Conservation (phyloP, 2,113 vertebrate genomes). For the Thalassoma bifasciatum region DNA sequence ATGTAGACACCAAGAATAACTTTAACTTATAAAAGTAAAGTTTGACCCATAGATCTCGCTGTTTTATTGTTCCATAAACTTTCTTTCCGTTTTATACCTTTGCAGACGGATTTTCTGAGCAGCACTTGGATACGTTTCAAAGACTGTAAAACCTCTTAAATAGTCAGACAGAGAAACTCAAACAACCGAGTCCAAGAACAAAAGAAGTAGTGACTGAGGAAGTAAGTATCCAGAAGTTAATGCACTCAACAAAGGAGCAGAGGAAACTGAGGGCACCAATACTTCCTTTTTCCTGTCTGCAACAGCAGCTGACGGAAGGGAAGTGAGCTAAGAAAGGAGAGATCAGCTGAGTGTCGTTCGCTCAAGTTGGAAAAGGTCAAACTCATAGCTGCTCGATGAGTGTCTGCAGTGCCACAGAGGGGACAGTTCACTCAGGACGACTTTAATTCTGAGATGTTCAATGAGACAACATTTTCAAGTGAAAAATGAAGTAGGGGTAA, state of each 20-base stretch:
- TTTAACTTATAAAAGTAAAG: background rate
- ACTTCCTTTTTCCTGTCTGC: constrained; percentile 64
- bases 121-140: background rate
- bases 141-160: background rate
- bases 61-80: background rate
- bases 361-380: constrained; percentile 65
- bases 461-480: too few species aligned
- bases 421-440: too few species aligned
- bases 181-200: constrained; percentile 20
- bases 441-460: too few species aligned
- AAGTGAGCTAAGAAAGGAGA: constrained; percentile 47
- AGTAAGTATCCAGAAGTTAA: constrained; percentile 26
- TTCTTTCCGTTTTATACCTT: too few species aligned
- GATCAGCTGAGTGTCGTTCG: constrained; percentile 16
- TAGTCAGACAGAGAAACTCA: background rate
- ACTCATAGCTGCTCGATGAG: constrained; percentile 53
- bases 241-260: constrained; percentile 19
- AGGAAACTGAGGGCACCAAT: constrained; percentile 54
- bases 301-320: constrained; percentile 30
- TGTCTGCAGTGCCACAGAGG: background rate
- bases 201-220: constrained; percentile 38
- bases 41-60: background rate
- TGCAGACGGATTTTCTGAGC: too few species aligned
- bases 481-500: too few species aligned
- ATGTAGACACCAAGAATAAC: constrained; percentile 9